Evolutionary conservation across 2,797 vertebrate genomes (phyloP).

Genomic region (Notamacropus eugenii): DNA sequence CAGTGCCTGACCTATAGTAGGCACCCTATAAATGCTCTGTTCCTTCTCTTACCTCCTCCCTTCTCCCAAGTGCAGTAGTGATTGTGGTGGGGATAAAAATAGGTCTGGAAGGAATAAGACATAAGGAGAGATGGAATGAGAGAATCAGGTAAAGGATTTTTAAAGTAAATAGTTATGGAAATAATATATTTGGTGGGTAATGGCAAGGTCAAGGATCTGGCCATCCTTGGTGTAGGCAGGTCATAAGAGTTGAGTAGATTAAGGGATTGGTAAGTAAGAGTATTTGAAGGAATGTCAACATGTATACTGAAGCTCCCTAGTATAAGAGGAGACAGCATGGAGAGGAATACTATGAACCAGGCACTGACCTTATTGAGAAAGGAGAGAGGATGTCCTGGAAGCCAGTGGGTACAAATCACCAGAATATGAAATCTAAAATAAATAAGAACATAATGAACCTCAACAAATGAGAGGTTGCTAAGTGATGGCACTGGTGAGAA

Average conservation of each 20-base stretch:
- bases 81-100: background rate
- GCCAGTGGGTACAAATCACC: background rate
- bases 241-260: background rate
- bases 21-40: background rate
- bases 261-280: background rate
- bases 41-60: background rate
- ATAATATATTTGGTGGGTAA: background rate
- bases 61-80: background rate
- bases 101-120: background rate
- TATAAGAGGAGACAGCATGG: background rate
- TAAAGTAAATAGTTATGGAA: background rate
- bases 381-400: background rate
- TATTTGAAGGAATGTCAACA: background rate
- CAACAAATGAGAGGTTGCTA: background rate
- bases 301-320: background rate
- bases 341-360: background rate
- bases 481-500: background rate
- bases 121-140: background rate
- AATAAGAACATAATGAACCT: background rate
- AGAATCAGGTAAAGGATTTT: background rate
- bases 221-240: background rate
- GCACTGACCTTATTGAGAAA: background rate
- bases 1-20: background rate
- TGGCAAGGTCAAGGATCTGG: background rate
- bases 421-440: background rate